Evolutionary conservation across 2,113 vertebrate species (phyloP), one percentile per base, ranked within the genome.

Genomic region (Thunnus maccoyii): DNA sequence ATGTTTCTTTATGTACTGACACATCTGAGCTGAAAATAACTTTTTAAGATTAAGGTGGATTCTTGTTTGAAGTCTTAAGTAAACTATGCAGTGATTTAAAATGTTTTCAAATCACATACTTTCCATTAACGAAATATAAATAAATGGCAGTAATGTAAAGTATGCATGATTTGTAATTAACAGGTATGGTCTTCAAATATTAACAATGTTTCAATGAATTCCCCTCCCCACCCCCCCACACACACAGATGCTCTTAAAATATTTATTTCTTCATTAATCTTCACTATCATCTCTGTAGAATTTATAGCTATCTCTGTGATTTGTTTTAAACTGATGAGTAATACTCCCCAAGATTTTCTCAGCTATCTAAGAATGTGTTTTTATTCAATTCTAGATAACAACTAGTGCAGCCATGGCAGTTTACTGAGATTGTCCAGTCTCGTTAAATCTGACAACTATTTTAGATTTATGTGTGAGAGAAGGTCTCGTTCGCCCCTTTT

Each of bases 371-470:
- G 12, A 25, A 18, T 22, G 51, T 36, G 25, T 56, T 54, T 62
- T 50, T 13, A 66, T 32, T 67, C 44, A 16, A 30, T 56, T 58
- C 30, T 5, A 64, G 20, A 61, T 58, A 67, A 52, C 20, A 67
- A 52, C 20, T 36, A 36, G 5, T 36, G 7, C 9, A 61, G 62
- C 18, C 8, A 18, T 9, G 3, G 44, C 16, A 63, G 25, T 41
- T n/a, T 25, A 27, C 6, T 50, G 16, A 30, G 14, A 22, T 7
- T 30, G 5, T n/a, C 47, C 11, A 65, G 6, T 50, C 18, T 15
- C 27, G 20, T 50, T 36, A 36, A 36, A 36, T 36, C 5, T 5
- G 5, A 57, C 3, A 46, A 11, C 41, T 16, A 22, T 16, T 27
- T 67, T 7, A 58, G 60, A 51, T 80, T 27, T 80, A 20, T 65